Base-by-base conservation (phyloP, 2,888 invertebrate species). In the Drosophila anomalata region DNA sequence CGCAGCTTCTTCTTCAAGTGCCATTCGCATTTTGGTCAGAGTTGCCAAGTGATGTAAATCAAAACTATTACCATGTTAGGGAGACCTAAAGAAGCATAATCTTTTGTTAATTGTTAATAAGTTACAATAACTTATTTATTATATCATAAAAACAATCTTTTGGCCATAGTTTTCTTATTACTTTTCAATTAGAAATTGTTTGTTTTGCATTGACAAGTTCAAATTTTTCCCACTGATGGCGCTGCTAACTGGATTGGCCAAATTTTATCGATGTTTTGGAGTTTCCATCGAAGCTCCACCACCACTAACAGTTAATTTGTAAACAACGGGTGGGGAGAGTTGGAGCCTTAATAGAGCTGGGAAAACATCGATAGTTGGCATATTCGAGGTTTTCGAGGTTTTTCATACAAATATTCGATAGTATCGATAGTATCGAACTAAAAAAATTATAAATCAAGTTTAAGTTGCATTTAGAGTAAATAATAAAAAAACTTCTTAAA, bases 1-100 rank as follows among this genome's bases (percentile, higher is more conserved):
- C 77, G 77, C 51, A 29, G 51, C 51, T 58, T 63, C 52, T 66
- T 60, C 60, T 60, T 50, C 42, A 20, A 60, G 53, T 48, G 65
- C 59, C 53, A 60, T 58, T 59, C 65, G 58, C 47, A 65, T 50
- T 57, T 47, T 41, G 39, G 3, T 17, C 51, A 22, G 20, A 33
- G 50, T 11, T 33, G 50, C 33, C 33, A n/a, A 33, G 33, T 5
- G 4, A 12, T 12, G 6, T n/a, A 12, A 33, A 5, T 5, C 5
- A 33, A 33, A 33, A 12, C n/a, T n/a, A n/a, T 12, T 33, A 12
- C 33, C 12, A n/a, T 12, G n/a, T n/a, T 33, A 12, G 2, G n/a
- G 33, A 12, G n/a, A 33, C 5, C 4, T 33, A 0, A 33, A 33
- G 12, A 1, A 33, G 2, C 33, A n/a, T 6, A 33, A 33, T 12